These are phyloP conservation scores for Nomada fabriciana DNA, from an alignment of 2,888 invertebrate genomes.

Conservation along the genomic window DNA sequence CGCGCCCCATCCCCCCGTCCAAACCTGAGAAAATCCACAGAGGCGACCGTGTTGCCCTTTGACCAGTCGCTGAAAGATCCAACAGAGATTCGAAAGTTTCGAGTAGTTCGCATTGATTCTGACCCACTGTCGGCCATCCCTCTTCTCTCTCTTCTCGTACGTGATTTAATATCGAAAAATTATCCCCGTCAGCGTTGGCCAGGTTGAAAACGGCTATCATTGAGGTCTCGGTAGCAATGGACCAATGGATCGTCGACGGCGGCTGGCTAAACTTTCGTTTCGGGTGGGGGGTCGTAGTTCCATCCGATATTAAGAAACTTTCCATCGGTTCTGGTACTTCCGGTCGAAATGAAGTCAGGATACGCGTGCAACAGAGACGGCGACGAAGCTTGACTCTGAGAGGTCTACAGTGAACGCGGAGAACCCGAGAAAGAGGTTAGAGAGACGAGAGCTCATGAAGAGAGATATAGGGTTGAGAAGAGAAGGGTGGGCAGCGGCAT, in stretches of 20 bases:
- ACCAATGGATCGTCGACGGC: conserved; percentile 23
- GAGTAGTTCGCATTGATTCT: not conserved
- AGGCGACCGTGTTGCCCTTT: not conserved
- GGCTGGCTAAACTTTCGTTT: conserved; percentile 59
- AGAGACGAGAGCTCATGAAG: not conserved
- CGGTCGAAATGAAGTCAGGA: conserved; percentile 66
- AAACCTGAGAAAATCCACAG: too few relatives aligned
- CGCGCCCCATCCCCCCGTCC: not conserved
- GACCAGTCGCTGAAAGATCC: not conserved
- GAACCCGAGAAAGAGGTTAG: conserved; percentile 5
- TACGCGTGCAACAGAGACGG: conserved; percentile 53
- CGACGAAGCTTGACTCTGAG: not conserved
- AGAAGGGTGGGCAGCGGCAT: conserved; percentile 43
- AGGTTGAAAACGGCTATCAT: conserved; percentile 11
- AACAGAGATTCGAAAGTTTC: conserved; percentile 5
- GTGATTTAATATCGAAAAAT: conserved; percentile 53
- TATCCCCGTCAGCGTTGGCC: conserved; percentile 17
- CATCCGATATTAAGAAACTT: conserved; percentile 82
- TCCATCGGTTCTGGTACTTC: conserved; percentile 75
- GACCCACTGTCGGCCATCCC: not conserved
- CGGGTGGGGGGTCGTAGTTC: conserved; percentile 55
- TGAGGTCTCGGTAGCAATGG: conserved; percentile 11
- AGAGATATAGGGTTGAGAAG: not conserved
- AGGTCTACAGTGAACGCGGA: conserved; percentile 14
- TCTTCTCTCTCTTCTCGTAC: not conserved